phyloP scores from a whole-genome alignment of 1,140 invertebrate genomes.

The Pseudoatta argentina region DNA sequence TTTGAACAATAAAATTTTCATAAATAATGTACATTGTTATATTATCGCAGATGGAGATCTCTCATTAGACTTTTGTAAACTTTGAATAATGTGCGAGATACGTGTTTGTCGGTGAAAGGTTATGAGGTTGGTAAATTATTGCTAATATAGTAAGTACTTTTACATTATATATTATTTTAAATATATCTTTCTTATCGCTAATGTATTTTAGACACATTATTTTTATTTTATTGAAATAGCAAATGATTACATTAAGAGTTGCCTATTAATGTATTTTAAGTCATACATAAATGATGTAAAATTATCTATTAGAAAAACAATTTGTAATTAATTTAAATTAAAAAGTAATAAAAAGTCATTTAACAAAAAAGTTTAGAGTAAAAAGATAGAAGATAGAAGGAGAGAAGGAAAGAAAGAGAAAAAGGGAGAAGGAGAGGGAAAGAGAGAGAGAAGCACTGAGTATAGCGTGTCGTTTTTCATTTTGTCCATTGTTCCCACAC shows the following conservation, averaged over 20 bases:
- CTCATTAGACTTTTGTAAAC: conserved; percentile 42
- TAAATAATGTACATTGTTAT: conserved; percentile 40
- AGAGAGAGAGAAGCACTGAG: background rate
- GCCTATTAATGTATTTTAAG: background rate
- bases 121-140: conserved; percentile 11
- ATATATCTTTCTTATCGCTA: conserved; percentile 1
- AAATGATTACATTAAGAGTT: background rate
- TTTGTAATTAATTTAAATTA: conserved; percentile 49
- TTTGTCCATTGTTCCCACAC: conserved; percentile 72
- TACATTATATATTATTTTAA: background rate
- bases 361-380: background rate
- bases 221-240: background rate
- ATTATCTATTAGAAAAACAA: conserved; percentile 7
- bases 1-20: conserved; percentile 18
- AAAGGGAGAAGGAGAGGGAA: background rate
- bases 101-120: background rate
- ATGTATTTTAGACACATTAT: background rate
- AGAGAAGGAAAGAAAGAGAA: conserved; percentile 11
- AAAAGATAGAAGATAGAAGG: background rate
- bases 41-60: conserved; percentile 42
- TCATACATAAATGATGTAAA: background rate
- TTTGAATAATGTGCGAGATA: conserved; percentile 45
- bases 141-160: background rate
- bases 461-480: conserved; percentile 74
- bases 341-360: conserved; percentile 23